Base-by-base conservation (phyloP, 2,113 vertebrate genomes). In the Peromyscus maniculatus region DNA sequence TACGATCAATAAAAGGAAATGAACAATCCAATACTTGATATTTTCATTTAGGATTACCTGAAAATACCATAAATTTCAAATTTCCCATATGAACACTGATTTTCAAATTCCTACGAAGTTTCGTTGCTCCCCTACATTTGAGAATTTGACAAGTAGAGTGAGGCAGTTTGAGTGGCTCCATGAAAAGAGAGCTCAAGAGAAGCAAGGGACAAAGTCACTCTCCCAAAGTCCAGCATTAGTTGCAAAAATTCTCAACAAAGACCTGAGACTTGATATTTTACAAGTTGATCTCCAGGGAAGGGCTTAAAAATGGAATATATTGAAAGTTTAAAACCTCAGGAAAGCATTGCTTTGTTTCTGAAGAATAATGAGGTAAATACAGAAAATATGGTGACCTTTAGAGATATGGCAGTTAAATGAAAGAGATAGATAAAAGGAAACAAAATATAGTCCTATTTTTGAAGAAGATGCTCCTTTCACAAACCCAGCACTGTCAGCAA, bases 51-150 rank as follows among this genome's bases (percentile, higher is more conserved):
- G 9, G 11, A 87, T 75, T 77, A 92, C 5, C 66, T 91, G 33
- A 93, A 94, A 82, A 91, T 78, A 62, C 5, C 78, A 91, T 4
- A 67, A 33, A 83, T 71, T 91, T 92, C 26, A 75, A 88, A 66
- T 75, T 62, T 59, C 4, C 22, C 33, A 79, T 52, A 72, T 78
- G 11, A 90, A 91, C 5, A 39, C n/a, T 49, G 75, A 24, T 57
- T 80, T 94, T 92, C 49, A 87, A 77, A 71, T 71, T 59, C 36
- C 71, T 52, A 66, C 2, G 16, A 31, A 92, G 26, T 12, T 83
- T 33, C 19, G 78, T 46, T 46, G 33, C 9, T 66, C 31, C 5
- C 3, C 5, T 19, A 36, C 3, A 10, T 74, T 28, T 95, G 26
- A 36, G 59, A 90, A 22, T 86, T 24, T 16, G 55, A 33, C 80